A percentile compares a stretch with the other conserved stretches of the same genome.
phyloP scores from a whole-genome alignment of 1,140 invertebrate species.

The Zaprionus capensis region DNA sequence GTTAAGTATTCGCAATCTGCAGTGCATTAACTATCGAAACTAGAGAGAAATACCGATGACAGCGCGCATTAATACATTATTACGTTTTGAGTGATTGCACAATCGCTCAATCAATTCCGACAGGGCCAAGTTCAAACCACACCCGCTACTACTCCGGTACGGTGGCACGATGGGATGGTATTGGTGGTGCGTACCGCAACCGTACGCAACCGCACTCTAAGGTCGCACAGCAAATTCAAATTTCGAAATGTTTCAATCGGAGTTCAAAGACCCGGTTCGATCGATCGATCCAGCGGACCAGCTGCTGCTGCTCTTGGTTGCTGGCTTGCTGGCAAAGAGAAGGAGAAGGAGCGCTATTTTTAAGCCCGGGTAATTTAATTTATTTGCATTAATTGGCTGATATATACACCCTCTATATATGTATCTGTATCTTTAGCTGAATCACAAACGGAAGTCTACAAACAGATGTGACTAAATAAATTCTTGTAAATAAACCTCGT shows the following conservation, averaged over 20 bases:
- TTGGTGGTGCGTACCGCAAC: slow-evolving; percentile 21
- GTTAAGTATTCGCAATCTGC: slow-evolving; percentile 3
- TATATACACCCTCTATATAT: slow-evolving; percentile 21
- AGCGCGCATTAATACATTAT: slow-evolving; percentile 34
- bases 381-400: slow-evolving; percentile 67
- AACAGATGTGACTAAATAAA: slow-evolving; percentile 43
- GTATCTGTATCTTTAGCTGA: slow-evolving; percentile 43
- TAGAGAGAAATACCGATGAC: slow-evolving; percentile 3
- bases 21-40: slow-evolving; percentile 5
- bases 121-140: slow-evolving; percentile 71
- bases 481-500: slow-evolving; percentile 43
- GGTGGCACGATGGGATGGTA: background rate
- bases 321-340: slow-evolving; percentile 19
- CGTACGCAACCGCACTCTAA: slow-evolving; percentile 50
- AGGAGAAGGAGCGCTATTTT: slow-evolving; percentile 61
- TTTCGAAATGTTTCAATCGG: slow-evolving; percentile 39
- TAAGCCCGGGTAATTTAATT: slow-evolving; percentile 73
- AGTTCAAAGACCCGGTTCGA: slow-evolving; percentile 59
- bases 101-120: slow-evolving; percentile 61
- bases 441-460: slow-evolving; percentile 73
- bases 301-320: slow-evolving; percentile 18
- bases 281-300: slow-evolving; percentile 24
- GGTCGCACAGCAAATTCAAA: slow-evolving; percentile 47
- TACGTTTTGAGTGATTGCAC: slow-evolving; percentile 37
- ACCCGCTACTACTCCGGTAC: slow-evolving; percentile 50